Evolutionary conservation across 2,797 vertebrate species (phyloP).

Genomic region (Podarcis lilfordi): DNA sequence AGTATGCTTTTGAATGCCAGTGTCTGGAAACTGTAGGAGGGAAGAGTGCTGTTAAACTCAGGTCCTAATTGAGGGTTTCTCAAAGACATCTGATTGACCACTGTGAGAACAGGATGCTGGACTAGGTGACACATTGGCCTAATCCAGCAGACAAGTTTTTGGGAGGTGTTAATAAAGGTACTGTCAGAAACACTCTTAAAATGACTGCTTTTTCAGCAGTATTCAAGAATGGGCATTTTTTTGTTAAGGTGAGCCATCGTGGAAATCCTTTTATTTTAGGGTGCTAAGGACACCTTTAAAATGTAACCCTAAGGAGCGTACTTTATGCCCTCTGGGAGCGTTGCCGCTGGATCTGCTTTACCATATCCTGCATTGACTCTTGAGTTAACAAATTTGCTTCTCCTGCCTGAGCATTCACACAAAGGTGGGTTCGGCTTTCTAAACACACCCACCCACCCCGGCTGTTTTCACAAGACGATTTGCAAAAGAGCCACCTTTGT

Average conservation of each 20-base stretch:
- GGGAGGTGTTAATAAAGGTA: background rate
- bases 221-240: background rate
- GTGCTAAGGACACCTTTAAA: background rate
- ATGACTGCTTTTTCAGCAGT: background rate
- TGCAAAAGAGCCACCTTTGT: background rate
- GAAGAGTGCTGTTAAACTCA: too few species aligned
- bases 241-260: background rate
- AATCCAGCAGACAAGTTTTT: background rate
- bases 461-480: background rate
- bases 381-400: background rate
- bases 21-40: too few species aligned
- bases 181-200: background rate
- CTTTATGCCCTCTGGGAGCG: too few species aligned
- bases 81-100: too few species aligned
- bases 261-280: background rate
- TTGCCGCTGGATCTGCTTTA: background rate
- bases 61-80: too few species aligned
- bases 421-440: background rate
- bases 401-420: background rate
- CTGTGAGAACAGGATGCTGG: too few species aligned
- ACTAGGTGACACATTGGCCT: too few species aligned
- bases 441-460: rapidly evolving
- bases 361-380: background rate
- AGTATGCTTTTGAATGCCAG: too few species aligned
- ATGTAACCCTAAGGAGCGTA: background rate